phyloP scores from a whole-genome alignment of 2,888 invertebrate species.

The Octonoba sinensis region DNA sequence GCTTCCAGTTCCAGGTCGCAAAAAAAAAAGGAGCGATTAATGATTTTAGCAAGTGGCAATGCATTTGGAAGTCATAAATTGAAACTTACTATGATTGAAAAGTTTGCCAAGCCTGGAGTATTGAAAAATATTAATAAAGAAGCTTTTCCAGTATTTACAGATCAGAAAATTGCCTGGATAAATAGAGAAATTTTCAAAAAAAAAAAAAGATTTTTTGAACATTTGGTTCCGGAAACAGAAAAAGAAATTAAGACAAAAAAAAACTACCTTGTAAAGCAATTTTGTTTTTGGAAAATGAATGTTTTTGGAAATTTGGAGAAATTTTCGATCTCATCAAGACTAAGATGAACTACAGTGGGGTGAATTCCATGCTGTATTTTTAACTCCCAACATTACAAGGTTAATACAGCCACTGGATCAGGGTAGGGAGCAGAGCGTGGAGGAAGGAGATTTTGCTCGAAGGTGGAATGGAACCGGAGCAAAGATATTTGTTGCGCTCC shows the following conservation, averaged over 20 bases:
- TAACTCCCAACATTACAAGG: background rate
- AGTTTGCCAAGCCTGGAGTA: background rate
- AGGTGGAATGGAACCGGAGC: too few relatives aligned
- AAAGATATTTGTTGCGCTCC: too few relatives aligned
- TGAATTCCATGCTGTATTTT: background rate
- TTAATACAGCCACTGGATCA: background rate
- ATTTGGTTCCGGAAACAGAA: background rate
- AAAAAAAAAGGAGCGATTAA: slow-evolving; percentile 7
- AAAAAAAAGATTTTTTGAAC: background rate
- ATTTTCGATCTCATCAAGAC: background rate
- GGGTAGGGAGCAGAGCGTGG: too few relatives aligned
- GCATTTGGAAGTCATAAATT: background rate
- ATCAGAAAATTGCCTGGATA: background rate
- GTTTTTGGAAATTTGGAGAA: too few relatives aligned
- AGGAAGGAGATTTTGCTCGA: too few relatives aligned
- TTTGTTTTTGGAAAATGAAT: slow-evolving; percentile 3
- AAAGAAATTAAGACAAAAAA: background rate
- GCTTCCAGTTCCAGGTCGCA: background rate
- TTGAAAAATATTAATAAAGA: background rate
- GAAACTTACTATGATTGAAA: background rate
- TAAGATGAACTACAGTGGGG: background rate
- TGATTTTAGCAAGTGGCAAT: background rate
- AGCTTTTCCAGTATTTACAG: background rate
- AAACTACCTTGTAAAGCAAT: background rate
- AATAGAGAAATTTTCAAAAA: background rate